Base-by-base conservation (phyloP, 2,888 invertebrate species). In the Drosophila yooni region DNA sequence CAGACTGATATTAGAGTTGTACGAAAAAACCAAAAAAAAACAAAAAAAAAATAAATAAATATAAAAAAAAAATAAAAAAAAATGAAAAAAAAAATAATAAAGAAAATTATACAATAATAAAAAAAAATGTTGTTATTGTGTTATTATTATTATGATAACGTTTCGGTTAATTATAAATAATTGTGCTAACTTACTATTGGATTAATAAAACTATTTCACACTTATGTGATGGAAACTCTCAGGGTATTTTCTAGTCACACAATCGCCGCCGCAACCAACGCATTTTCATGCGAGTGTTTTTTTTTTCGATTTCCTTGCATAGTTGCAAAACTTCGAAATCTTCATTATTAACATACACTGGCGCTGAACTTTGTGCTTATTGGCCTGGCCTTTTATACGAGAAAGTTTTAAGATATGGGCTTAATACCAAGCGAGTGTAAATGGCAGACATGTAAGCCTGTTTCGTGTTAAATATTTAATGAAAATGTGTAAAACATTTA, bases 311-410 rank as follows among this genome's bases (percentile, higher is more conserved):
- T 70, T 53, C 38, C 36, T 25, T 53, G 33, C 51, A 31, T 40
- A 29, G 34, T 64, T 25, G 29, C 48, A 46, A 56, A 51, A 64
- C 25, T 52, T 58, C 36, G 15, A 74, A 58, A 58, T 34, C 29
- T 51, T 54, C 46, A 34, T 68, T 60, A 60, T 72, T 66, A 72
- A 58, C 74, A 34, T 38, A 54, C 36, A 34, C 52, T 29, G 40
- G 27, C 38, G n/a, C 18, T 31, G 34, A 38, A 43, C 72, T 52
- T 38, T 46, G 5, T 27, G 5, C 11, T 43, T 65, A 62, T 43
- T 34, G 29, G 34, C 31, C 10, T 34, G 29, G 34, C 31, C 10
- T 53, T 57, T 64, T 53, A 59, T 34, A 43, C 13, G 25, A 31
- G n/a, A 53, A 71, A 71, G 60, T 70, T 53, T 8, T 15, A 60